Evolutionary conservation across 2,797 vertebrate species (phyloP), one percentile per base, ranked within the genome.

Genomic region (Sphaeramia orbicularis): DNA sequence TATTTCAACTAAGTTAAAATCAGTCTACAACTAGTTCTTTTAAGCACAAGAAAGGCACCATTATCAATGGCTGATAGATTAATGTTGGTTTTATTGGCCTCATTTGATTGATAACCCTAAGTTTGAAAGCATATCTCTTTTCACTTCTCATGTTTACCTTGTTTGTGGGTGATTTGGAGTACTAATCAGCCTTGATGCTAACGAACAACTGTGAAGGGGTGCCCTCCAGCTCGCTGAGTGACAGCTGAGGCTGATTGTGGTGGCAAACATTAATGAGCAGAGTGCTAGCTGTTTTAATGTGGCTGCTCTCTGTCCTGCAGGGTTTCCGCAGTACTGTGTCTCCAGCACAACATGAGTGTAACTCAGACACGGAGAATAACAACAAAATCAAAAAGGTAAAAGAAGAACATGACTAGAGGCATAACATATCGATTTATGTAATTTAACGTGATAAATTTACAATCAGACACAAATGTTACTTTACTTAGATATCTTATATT

Each of bases 321-420:
- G 89, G 93, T 85, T 94, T 93, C 65, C 90, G 92, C 72, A 84
- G 91, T 11, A 81, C 91, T 13, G 84, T 89, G 47, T 92, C 93
- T 66, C 87, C 92, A 57, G 85, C 67, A 4, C 89, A 90, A 49
- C 90, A 89, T 4, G 93, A 94, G 47, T 92, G 82, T 57, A 86
- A 80, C 84, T 92, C 92, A n/a, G 94, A 94, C 76, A 83, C 83
- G 0, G 93, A 94, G 78, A 93, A 81, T 60, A 86, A 86, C 64
- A 92, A 77, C 75, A 90, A 75, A 65, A 86, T 93, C 68, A 95
- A 94, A 87, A 95, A 93, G 93, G 93, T 94, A 87, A 78, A 67
- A 58, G 19, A 11, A 44, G 63, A 40, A 42, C 11, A 4, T 5
- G 10, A 24, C 27, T 16, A n/a, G 11, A 53, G 37, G 6, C 6